Base-by-base conservation (phyloP, 1,140 invertebrate species). In the Odontomachus brunneus region DNA sequence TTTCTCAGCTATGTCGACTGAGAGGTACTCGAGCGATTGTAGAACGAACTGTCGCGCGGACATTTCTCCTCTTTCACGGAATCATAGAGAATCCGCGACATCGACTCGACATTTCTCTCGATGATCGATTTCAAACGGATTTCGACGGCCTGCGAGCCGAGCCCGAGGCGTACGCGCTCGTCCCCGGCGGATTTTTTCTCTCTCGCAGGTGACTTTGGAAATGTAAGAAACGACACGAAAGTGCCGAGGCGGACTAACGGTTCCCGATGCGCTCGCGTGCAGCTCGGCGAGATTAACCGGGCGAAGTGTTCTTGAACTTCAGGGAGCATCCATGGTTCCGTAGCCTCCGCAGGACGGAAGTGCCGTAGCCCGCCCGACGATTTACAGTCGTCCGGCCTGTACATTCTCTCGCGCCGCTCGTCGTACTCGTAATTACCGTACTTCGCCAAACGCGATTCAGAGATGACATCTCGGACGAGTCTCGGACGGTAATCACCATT, bases 361-460 rank as follows among this genome's bases (percentile, higher is more conserved):
- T 86, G 53, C 17, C 66, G n/a, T 29, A n/a, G 65, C 49, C 59
- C 57, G 65, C 19, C 55, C 51, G 65, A 60, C 72, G 59, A 63
- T 85, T 82, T 82, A 57, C 53, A 22, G 53, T 88, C 82, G 51
- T 80, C 73, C 15, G 81, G 44, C 57, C 84, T 90, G 60, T 93
- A 93, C 29, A 85, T 49, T 72, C 63, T 81, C 65, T 94, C 93
- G 7, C 91, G 84, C 1, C 91, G 91, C 38, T 91, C 90, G 59
- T 91, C 85, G 89, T 94, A 94, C 62, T 91, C 90, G 72, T 91
- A 93, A 84, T 94, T 90, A 53, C 92, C 92, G 71, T 94, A 94
- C 4, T 85, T 84, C 11, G 94, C 92, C 55, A 94, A 75, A 26
- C 90, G 81, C 5, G 93, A 94, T n/a, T 88, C 82, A 4, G 94